Conservation (phyloP, 2,888 invertebrate species). For the Rhimphoctona megacephalus region DNA sequence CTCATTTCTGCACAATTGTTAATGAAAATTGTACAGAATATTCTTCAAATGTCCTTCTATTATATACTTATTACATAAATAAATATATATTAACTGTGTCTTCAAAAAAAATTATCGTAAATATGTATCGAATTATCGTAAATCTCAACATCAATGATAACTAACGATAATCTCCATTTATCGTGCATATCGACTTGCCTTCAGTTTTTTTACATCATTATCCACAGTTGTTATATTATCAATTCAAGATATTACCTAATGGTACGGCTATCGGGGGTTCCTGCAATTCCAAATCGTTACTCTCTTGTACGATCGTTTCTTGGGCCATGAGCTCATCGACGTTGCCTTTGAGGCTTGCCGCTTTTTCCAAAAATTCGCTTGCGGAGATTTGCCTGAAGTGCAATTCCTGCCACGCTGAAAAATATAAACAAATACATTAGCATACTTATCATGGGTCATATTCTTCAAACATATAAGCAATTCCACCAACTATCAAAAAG, state of each 20-base stretch:
- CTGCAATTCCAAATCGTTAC: constrained; percentile 31
- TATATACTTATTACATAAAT: constrained; percentile 1
- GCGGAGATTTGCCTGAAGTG: constrained; percentile 31
- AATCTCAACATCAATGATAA: too few relatives aligned
- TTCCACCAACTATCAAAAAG: not conserved
- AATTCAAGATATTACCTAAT: constrained; percentile 35
- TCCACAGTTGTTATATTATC: not conserved
- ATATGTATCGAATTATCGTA: too few relatives aligned
- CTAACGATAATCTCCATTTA: too few relatives aligned
- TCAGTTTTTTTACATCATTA: not conserved
- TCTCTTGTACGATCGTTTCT: constrained; percentile 20
- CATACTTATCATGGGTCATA: not conserved
- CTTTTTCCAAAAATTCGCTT: constrained; percentile 45
- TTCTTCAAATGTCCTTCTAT: too few relatives aligned
- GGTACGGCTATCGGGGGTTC: constrained; percentile 26
- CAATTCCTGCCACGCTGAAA: constrained; percentile 53
- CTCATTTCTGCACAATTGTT: not conserved
- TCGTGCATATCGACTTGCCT: too few relatives aligned
- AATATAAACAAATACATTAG: not conserved
- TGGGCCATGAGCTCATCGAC: constrained; percentile 21
- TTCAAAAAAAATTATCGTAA: too few relatives aligned
- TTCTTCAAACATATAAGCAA: not conserved
- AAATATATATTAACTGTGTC: too few relatives aligned
- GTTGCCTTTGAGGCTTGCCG: constrained; percentile 44
- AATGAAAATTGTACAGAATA: too few relatives aligned